phyloP scores from a whole-genome alignment of 2,113 vertebrate genomes.

The Piaya cayana region DNA sequence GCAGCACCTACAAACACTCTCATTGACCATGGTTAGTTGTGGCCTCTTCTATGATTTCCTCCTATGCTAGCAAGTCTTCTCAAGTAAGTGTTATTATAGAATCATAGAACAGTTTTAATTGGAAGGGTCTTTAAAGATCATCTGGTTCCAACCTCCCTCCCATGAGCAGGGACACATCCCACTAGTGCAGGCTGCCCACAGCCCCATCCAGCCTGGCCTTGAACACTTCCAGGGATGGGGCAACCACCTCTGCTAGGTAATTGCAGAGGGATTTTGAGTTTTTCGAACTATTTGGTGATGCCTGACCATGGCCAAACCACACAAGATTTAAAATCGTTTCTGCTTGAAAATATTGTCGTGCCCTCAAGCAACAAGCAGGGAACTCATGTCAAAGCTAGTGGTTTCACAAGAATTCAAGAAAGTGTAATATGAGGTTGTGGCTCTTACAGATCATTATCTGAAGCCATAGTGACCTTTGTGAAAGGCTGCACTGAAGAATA shows the following conservation, averaged over 20 bases:
- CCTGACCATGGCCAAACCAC: not conserved
- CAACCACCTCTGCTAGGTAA: not conserved
- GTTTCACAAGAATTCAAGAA: not conserved
- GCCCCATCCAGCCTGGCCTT: too few species aligned
- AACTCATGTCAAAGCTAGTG: not conserved
- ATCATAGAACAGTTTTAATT: too few species aligned
- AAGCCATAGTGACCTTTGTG: not conserved
- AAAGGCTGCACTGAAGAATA: not conserved
- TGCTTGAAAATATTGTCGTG: not conserved
- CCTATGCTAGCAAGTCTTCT: too few species aligned
- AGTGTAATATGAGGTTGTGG: not conserved
- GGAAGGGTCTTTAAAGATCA: too few species aligned
- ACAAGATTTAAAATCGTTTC: not conserved
- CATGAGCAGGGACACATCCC: too few species aligned
- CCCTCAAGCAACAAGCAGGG: not conserved
- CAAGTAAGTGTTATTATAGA: too few species aligned
- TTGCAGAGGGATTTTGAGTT: not conserved
- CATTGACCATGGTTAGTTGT: too few species aligned
- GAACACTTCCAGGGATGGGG: too few species aligned
- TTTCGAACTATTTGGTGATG: not conserved
- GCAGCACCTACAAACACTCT: too few species aligned
- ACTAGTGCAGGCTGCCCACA: too few species aligned
- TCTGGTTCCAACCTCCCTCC: too few species aligned
- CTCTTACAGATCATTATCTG: not conserved
- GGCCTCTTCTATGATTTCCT: too few species aligned